These are phyloP conservation scores for Dynastes tityus DNA, from an alignment of 2,888 invertebrate species.

Conservation along the genomic window DNA sequence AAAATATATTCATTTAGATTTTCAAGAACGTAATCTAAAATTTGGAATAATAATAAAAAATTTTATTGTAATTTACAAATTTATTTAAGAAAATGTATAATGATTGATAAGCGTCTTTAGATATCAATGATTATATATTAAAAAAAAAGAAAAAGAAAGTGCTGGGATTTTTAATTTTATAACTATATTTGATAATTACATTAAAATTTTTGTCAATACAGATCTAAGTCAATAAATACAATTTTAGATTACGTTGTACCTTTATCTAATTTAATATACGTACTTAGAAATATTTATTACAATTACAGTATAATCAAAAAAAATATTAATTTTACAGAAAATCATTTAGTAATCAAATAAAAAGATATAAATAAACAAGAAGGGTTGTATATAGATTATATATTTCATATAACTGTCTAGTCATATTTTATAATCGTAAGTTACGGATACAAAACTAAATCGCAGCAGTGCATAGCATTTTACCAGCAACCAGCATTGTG, in stretches of 20 bases:
- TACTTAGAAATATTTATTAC: too few relatives aligned
- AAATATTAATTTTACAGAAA: slow-evolving; percentile 11
- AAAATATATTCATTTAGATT: too few relatives aligned
- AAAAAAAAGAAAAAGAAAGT: neutral
- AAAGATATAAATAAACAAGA: neutral
- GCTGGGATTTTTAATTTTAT: neutral
- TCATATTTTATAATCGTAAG: slow-evolving; percentile 18
- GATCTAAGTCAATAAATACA: neutral
- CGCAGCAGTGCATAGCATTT: slow-evolving; percentile 11
- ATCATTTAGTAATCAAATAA: slow-evolving; percentile 11
- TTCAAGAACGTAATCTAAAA: too few relatives aligned
- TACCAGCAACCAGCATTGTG: neutral
- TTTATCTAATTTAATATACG: too few relatives aligned
- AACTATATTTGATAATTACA: neutral
- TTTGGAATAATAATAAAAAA: too few relatives aligned
- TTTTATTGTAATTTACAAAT: too few relatives aligned
- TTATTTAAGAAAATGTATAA: too few relatives aligned
- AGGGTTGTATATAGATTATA: slow-evolving; percentile 20
- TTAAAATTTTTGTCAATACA: neutral
- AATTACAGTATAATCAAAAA: neutral
- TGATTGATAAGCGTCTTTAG: too few relatives aligned
- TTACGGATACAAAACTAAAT: slow-evolving; percentile 16
- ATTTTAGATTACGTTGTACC: neutral
- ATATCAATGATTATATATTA: neutral
- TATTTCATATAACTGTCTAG: slow-evolving; percentile 13